phyloP scores from a whole-genome alignment of 2,888 invertebrate genomes.

The Calameuta filiformis region DNA sequence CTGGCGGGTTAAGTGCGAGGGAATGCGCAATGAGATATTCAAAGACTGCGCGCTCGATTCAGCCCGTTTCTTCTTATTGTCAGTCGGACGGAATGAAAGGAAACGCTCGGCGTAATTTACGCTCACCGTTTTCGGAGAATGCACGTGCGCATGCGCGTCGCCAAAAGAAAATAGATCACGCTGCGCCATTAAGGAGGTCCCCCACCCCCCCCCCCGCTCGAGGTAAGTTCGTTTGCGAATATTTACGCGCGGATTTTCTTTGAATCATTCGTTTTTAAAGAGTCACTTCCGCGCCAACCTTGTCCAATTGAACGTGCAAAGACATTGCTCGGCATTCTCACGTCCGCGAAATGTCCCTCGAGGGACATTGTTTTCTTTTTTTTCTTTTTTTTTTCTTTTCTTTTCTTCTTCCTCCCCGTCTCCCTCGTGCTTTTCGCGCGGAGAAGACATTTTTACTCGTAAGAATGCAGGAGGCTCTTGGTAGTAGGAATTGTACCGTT shows the following conservation, averaged over 20 bases:
- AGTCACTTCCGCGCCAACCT: background rate
- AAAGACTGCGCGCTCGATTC: too few relatives aligned
- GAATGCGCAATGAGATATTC: too few relatives aligned
- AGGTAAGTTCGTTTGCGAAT: background rate
- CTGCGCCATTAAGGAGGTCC: background rate
- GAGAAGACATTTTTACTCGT: too few relatives aligned
- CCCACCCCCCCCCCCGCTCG: background rate
- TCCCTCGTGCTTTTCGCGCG: too few relatives aligned
- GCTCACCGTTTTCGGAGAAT: background rate
- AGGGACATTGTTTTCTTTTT: too few relatives aligned
- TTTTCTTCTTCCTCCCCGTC: background rate
- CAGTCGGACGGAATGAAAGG: background rate
- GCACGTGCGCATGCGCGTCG: background rate
- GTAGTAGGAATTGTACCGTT: too few relatives aligned
- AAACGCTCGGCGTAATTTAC: slow-evolving; percentile 1
- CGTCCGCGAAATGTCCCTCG: too few relatives aligned
- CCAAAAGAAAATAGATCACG: background rate
- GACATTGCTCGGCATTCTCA: too few relatives aligned
- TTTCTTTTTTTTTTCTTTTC: too few relatives aligned
- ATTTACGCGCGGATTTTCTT: slow-evolving; percentile 4
- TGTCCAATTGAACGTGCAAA: background rate
- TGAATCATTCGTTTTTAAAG: slow-evolving; percentile 9
- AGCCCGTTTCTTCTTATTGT: too few relatives aligned
- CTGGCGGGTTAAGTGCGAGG: too few relatives aligned
- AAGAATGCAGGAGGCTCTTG: too few relatives aligned